A percentile compares a stretch with the other conserved stretches of the same genome.
These are phyloP conservation scores for Parambassis ranga DNA, from an alignment of 2,797 vertebrate species.

Conservation along the genomic window DNA sequence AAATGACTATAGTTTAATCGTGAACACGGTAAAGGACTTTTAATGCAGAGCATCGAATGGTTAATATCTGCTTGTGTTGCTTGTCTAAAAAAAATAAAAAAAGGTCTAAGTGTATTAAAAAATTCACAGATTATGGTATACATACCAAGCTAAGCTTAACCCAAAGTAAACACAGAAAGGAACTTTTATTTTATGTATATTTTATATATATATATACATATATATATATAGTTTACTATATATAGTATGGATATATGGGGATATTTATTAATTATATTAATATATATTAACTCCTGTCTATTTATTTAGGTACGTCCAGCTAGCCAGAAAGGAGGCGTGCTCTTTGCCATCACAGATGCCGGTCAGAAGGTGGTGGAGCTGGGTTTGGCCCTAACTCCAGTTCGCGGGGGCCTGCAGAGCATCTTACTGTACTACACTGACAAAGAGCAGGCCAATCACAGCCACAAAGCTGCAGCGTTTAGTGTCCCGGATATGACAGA, in stretches of 20 bases:
- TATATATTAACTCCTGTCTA: too few species aligned
- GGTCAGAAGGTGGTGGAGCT: conserved; percentile 89
- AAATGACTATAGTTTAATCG: too few species aligned
- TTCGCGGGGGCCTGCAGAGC: conserved; percentile 81
- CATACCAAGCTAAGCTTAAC: too few species aligned
- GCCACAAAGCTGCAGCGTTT: conserved; percentile 85
- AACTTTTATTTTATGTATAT: too few species aligned
- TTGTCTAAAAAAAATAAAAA: too few species aligned
- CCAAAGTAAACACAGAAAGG: neutral
- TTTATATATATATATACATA: too few species aligned
- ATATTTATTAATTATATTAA: too few species aligned
- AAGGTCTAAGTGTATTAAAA: too few species aligned
- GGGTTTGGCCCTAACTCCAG: conserved; percentile 84
- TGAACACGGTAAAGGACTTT: too few species aligned
- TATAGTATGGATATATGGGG: too few species aligned
- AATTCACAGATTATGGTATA: too few species aligned
- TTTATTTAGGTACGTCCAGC: conserved; percentile 72
- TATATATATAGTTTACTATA: too few species aligned
- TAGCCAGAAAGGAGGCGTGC: conserved; percentile 80
- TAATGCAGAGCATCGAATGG: neutral
- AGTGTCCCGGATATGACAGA: conserved; percentile 87
- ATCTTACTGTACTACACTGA: conserved; percentile 89
- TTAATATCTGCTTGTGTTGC: neutral
- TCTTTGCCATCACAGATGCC: conserved; percentile 90
- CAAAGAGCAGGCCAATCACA: conserved; percentile 70